Conservation (phyloP, 2,888 invertebrate species). For the Lasius platythorax region DNA sequence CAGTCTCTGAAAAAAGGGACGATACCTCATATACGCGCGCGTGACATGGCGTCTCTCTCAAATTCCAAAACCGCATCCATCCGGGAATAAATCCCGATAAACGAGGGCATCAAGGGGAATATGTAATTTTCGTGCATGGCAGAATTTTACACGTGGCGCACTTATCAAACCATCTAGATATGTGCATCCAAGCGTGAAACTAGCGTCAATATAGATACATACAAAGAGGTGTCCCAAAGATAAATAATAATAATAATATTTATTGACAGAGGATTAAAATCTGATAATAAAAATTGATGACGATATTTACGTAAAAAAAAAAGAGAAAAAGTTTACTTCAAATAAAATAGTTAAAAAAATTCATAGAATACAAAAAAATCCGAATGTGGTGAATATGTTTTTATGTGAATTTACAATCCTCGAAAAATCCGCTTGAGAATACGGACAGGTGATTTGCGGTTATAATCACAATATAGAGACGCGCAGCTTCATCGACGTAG, state of each 20-base stretch:
- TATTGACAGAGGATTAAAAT: background rate
- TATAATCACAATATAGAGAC: background rate
- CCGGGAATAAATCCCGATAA: slow-evolving; percentile 8
- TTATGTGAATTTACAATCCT: background rate
- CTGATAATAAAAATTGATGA: background rate
- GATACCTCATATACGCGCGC: background rate
- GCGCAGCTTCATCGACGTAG: background rate
- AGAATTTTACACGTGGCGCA: slow-evolving; percentile 1
- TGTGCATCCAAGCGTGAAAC: background rate
- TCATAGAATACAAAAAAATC: background rate
- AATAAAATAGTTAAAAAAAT: background rate
- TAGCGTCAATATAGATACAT: background rate
- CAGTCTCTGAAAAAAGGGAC: background rate
- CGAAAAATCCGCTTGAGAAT: background rate
- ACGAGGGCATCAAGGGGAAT: slow-evolving; percentile 20
- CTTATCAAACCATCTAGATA: background rate
- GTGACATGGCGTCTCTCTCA: background rate
- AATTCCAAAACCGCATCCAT: slow-evolving; percentile 17
- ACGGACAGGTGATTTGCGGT: background rate
- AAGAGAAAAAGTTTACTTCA: background rate
- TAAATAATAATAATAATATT: slow-evolving; percentile 1
- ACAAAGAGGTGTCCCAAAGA: background rate
- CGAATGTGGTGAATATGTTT: background rate
- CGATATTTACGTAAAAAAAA: background rate
- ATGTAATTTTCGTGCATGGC: slow-evolving; percentile 18